These are phyloP conservation scores for Alca torda DNA, from an alignment of 2,797 vertebrate species.

Conservation along the genomic window DNA sequence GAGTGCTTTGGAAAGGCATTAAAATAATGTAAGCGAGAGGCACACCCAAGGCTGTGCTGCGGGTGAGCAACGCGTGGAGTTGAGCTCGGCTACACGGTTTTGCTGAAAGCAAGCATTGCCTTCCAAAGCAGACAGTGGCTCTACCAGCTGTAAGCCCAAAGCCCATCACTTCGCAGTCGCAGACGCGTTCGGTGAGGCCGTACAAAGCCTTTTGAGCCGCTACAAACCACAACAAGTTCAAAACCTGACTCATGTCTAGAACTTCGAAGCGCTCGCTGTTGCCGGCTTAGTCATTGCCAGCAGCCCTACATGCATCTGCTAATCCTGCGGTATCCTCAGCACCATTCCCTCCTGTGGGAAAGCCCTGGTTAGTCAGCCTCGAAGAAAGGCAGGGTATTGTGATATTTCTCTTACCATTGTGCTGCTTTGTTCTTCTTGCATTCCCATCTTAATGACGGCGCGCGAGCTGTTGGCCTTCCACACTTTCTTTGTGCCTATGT, in stretches of 20 bases:
- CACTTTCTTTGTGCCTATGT: constrained; percentile 34
- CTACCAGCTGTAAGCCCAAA: background rate
- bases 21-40: background rate
- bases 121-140: background rate
- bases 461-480: constrained; percentile 17
- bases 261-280: background rate
- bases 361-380: constrained; percentile 6
- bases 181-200: background rate
- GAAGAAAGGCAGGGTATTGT: background rate
- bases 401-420: constrained; percentile 63
- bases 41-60: background rate
- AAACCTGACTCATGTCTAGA: constrained; percentile 47
- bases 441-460: constrained; percentile 14
- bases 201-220: constrained; percentile 16
- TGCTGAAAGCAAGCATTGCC: background rate
- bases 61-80: background rate
- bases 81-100: background rate
- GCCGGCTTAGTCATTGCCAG: constrained; percentile 6
- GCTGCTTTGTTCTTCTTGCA: constrained; percentile 36
- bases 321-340: background rate
- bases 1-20: background rate
- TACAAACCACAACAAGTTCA: constrained; percentile 53
- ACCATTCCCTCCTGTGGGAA: background rate
- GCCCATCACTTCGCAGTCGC: background rate
- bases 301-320: background rate